Base-by-base conservation (phyloP, 2,888 invertebrate genomes). In the Labia minor region DNA sequence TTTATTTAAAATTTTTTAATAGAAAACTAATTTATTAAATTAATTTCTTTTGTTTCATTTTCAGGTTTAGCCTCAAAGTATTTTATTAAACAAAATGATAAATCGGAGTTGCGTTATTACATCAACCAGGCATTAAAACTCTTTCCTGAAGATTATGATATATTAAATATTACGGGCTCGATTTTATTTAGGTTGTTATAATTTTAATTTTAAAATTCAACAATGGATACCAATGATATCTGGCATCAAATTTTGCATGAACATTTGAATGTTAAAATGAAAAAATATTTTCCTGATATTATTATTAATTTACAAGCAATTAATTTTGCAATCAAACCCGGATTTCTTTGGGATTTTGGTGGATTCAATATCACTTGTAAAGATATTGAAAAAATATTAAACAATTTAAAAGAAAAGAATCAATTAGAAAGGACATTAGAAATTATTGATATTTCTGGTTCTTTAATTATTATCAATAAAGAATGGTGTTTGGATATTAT, bases 111-210 rank as follows among this genome's bases (percentile, higher is more conserved):
- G 16, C 72, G 77, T 21, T 76, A 77, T 64, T 77, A 77, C 68
- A 80, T 78, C 69, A 71, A 78, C 68, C 74, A 77, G 72, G 79
- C 78, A 8, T 69, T 80, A 18, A 77, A 79, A 69, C 74, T 81
- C 65, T 81, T 80, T 72, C 81, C 81, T 19, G 74, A 79, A 20
- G 79, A 79, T 74, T 78, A 77, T 69, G 74, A 77, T 65, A 76
- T 83, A 64, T 72, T 81, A 20, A 81, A 80, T 71, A 79, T 79
- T 72, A 77, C 83, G 70, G 82, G 81, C 20, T 77, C 78, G 20
- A 79, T 80, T 72, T 74, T 82, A 67, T 78, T 81, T 71, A 80
- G 80, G 82, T 82, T 66, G 20, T 10, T 19, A 6, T 21, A 18
- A 33, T 63, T 26, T 18, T 37, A 1, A 16, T 33, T 14, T 33